Conservation (phyloP, 2,797 vertebrate species). For the Phalanger gymnotis region DNA sequence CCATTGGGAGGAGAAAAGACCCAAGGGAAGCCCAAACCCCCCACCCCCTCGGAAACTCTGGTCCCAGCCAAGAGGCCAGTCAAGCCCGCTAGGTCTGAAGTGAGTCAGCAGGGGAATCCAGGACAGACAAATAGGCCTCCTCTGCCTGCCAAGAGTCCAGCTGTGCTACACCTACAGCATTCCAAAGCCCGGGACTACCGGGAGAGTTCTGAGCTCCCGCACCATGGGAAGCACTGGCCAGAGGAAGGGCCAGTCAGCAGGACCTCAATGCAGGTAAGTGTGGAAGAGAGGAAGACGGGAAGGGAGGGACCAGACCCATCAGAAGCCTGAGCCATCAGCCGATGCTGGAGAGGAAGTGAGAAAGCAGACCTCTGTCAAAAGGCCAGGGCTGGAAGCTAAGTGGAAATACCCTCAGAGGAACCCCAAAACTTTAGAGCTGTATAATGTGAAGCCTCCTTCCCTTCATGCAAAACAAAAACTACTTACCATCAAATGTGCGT, state of each 20-base stretch:
- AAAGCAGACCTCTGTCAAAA: background rate
- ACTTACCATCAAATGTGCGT: background rate
- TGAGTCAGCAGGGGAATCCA: constrained; percentile 68
- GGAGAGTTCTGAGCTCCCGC: constrained; percentile 89
- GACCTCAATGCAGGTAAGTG: constrained; percentile 79
- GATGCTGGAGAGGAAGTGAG: background rate
- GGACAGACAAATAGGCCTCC: constrained; percentile 85
- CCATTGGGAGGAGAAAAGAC: constrained; percentile 79
- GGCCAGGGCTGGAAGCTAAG: background rate
- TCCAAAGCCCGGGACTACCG: constrained; percentile 91
- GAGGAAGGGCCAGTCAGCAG: constrained; percentile 79
- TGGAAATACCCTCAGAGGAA: background rate
- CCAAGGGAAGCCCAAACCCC: constrained; percentile 81
- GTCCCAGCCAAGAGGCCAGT: constrained; percentile 88
- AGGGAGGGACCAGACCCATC: background rate
- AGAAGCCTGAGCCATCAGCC: background rate
- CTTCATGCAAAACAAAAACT: background rate
- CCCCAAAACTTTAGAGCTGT: background rate
- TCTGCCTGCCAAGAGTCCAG: constrained; percentile 90
- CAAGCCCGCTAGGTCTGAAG: constrained; percentile 90
- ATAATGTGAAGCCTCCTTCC: background rate
- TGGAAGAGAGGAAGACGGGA: background rate
- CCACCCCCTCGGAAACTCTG: constrained; percentile 53
- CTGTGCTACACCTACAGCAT: constrained; percentile 85
- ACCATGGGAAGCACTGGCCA: constrained; percentile 82